A percentile compares a stretch with the other conserved stretches of the same genome.
Evolutionary conservation across 2,113 vertebrate species (phyloP).

Genomic region (Pagrus major): DNA sequence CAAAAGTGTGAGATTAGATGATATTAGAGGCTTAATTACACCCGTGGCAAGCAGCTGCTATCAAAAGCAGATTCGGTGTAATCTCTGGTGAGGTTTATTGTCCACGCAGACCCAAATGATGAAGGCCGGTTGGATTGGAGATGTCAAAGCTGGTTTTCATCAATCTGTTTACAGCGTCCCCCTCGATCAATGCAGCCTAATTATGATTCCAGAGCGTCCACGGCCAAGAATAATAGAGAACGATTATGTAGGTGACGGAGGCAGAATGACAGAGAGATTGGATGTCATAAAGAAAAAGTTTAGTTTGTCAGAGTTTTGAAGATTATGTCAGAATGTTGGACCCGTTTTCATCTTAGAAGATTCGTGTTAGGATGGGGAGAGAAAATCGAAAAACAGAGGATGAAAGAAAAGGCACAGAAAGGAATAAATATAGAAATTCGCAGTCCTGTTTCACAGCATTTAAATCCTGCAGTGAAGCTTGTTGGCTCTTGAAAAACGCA

Average conservation of each 20-base stretch:
- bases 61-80: constrained; percentile 28
- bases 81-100: constrained; percentile 46
- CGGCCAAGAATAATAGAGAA: constrained; percentile 54
- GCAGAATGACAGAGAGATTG: constrained; percentile 2
- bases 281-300: background rate
- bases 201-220: constrained; percentile 43
- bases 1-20: constrained; percentile 58
- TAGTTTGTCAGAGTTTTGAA: background rate
- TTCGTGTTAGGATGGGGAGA: background rate
- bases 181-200: constrained; percentile 49
- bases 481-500: background rate
- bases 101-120: constrained; percentile 33
- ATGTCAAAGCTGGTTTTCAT: constrained; percentile 67
- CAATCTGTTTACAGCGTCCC: constrained; percentile 50
- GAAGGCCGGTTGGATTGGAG: constrained; percentile 40
- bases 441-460: background rate
- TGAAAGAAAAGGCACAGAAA: background rate
- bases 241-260: constrained; percentile 36
- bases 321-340: constrained; percentile 1
- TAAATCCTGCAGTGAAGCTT: background rate
- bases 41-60: constrained; percentile 9
- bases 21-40: constrained; percentile 66
- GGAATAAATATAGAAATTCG: too few species aligned
- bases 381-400: background rate
- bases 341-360: background rate